phyloP scores from a whole-genome alignment of 2,113 vertebrate genomes.

The Coreoperca whiteheadi region DNA sequence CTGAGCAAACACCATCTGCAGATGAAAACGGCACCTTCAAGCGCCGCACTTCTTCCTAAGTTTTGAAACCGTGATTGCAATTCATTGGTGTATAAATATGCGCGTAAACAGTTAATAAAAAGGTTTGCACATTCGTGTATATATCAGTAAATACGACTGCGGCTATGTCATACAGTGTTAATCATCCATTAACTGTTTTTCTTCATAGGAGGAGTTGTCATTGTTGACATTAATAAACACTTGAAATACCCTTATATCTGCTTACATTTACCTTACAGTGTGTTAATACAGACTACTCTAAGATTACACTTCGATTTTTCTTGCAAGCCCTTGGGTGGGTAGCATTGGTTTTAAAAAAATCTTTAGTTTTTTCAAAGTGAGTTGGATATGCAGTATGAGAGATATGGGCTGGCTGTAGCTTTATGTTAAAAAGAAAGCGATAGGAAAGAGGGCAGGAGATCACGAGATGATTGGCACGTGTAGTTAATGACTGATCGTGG shows the following conservation, averaged over 20 bases:
- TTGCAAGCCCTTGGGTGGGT: neutral
- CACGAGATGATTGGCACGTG: constrained; percentile 52
- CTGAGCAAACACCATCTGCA: too few relatives aligned
- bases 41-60: too few relatives aligned
- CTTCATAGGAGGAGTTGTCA: too few relatives aligned
- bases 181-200: neutral
- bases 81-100: neutral
- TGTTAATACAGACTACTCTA: too few relatives aligned
- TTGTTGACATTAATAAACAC: neutral
- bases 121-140: too few relatives aligned
- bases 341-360: neutral
- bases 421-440: neutral
- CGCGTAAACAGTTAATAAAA: neutral
- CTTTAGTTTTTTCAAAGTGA: neutral
- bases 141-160: neutral
- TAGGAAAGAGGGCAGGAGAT: neutral
- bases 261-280: neutral
- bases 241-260: neutral
- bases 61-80: neutral
- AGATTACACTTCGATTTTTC: neutral
- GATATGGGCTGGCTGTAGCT: neutral
- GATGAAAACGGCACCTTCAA: neutral
- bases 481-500: constrained; percentile 46
- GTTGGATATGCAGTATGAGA: neutral
- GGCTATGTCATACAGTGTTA: neutral